Conservation (phyloP, 2,888 invertebrate species). For the Melinaea marsaeus region DNA sequence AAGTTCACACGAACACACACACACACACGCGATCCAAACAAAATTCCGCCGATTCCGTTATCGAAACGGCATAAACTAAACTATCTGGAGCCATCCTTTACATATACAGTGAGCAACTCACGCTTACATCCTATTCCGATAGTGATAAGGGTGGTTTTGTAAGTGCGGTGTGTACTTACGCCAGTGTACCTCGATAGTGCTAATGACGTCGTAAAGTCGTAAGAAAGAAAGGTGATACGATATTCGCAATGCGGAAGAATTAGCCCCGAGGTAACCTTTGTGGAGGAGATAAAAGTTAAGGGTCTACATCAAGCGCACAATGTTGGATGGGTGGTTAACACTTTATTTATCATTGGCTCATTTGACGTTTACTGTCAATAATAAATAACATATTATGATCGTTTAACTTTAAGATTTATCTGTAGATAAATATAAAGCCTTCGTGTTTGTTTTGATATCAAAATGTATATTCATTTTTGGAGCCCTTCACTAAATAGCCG, state of each 20-base stretch:
- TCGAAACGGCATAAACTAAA: slow-evolving; percentile 38
- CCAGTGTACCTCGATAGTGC: slow-evolving; percentile 54
- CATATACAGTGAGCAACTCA: slow-evolving; percentile 6
- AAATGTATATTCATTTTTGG: slow-evolving; percentile 7
- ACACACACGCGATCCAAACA: slow-evolving; percentile 7
- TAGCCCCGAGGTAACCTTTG: slow-evolving; percentile 58
- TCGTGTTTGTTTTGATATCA: slow-evolving; percentile 6
- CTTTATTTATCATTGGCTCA: background rate
- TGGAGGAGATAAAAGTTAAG: slow-evolving; percentile 59
- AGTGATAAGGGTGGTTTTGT: slow-evolving; percentile 21
- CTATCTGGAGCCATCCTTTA: slow-evolving; percentile 24
- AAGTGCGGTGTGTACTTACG: slow-evolving; percentile 9
- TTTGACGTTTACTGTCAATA: background rate
- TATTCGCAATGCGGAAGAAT: slow-evolving; percentile 70
- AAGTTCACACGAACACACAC: slow-evolving; percentile 23
- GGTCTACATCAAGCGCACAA: slow-evolving; percentile 49
- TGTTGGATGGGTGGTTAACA: slow-evolving; percentile 38
- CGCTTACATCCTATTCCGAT: slow-evolving; percentile 17
- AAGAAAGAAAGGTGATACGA: slow-evolving; percentile 54
- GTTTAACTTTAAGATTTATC: background rate
- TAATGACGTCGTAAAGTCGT: slow-evolving; percentile 72
- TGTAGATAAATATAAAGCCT: background rate
- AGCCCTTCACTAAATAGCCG: slow-evolving; percentile 39
- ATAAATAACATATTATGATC: background rate
- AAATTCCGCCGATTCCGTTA: slow-evolving; percentile 27